Conservation (phyloP, 2,797 vertebrate species). For the Sarcoramphus papa region DNA sequence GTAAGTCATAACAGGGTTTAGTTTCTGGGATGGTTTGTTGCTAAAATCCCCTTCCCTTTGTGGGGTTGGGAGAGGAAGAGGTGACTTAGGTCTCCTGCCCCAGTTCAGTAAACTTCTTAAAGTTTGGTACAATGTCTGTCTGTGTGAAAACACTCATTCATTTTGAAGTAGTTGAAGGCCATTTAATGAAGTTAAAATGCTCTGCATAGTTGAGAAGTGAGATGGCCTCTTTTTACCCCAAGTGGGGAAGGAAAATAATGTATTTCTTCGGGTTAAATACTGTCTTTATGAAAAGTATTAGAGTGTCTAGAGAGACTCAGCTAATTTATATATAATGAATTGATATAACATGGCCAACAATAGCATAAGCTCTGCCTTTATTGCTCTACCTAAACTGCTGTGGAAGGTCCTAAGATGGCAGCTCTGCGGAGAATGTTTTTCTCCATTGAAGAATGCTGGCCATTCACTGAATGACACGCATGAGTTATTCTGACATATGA, state of each 20-base stretch:
- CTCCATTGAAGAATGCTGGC: neutral
- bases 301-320: neutral
- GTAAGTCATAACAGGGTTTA: neutral
- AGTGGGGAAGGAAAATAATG: neutral
- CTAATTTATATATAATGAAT: neutral
- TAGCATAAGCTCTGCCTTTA: slow-evolving; percentile 41
- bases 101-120: neutral
- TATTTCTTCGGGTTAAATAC: neutral
- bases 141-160: neutral
- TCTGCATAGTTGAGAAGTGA: neutral
- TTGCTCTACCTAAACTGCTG: slow-evolving; percentile 7
- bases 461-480: neutral
- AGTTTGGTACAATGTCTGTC: neutral
- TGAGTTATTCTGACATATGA: neutral
- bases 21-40: neutral
- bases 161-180: neutral
- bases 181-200: neutral
- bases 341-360: slow-evolving; percentile 43
- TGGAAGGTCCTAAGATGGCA: neutral
- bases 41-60: neutral
- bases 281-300: neutral
- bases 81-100: neutral
- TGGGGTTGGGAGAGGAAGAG: neutral
- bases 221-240: neutral
- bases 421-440: neutral